Conservation (phyloP, 1,140 invertebrate species). For the Drosophila nannoptera region DNA sequence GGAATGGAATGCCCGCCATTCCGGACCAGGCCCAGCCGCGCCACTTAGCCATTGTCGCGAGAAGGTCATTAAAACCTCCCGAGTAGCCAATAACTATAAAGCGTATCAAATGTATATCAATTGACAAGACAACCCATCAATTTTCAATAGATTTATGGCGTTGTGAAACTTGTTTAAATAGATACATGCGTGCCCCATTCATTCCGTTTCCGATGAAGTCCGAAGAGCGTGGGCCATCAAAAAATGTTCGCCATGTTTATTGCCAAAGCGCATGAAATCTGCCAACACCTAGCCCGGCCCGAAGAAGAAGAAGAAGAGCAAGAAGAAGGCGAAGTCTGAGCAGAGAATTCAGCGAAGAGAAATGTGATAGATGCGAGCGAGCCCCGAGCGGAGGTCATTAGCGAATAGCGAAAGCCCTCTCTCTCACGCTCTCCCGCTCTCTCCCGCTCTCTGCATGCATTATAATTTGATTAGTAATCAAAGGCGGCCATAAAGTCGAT, state of each 20-base stretch:
- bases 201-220: background rate
- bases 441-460: too few relatives aligned
- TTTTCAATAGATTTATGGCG: constrained; percentile 14
- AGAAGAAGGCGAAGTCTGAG: too few relatives aligned
- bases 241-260: constrained; percentile 24
- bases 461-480: constrained; percentile 37
- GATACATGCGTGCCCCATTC: background rate
- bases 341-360: too few relatives aligned
- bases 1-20: constrained; percentile 52
- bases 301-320: too few relatives aligned
- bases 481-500: constrained; percentile 34
- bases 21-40: background rate
- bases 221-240: constrained; percentile 16
- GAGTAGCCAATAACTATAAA: constrained; percentile 28
- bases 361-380: too few relatives aligned
- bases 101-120: constrained; percentile 41
- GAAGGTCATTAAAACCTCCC: constrained; percentile 26
- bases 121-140: constrained; percentile 32
- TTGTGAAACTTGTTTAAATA: background rate
- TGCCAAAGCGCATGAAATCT: constrained; percentile 5
- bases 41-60: constrained; percentile 6
- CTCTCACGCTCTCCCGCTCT: too few relatives aligned
- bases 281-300: constrained; percentile 1
- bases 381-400: too few relatives aligned
- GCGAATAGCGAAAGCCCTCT: too few relatives aligned